Evolutionary conservation across 2,113 vertebrate species (phyloP).

Genomic region (Chascanopsetta lugubris): DNA sequence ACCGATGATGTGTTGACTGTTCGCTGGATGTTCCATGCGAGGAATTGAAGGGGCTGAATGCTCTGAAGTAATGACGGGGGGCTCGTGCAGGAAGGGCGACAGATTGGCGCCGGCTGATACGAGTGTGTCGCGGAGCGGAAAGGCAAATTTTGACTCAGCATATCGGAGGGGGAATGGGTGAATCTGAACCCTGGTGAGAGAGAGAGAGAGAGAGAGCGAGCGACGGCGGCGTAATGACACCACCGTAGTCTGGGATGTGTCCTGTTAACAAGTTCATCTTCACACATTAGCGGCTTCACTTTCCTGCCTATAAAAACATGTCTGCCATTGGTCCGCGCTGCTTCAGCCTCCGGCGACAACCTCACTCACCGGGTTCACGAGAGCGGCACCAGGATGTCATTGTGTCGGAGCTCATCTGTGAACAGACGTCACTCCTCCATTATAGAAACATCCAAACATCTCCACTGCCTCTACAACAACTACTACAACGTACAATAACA

Average conservation of each 20-base stretch:
- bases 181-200: constrained; percentile 32
- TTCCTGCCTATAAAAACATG: constrained; percentile 7
- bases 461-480: constrained; percentile 15
- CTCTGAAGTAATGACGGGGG: constrained; percentile 54
- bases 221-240: constrained; percentile 9
- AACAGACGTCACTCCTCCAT: not conserved
- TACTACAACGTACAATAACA: not conserved
- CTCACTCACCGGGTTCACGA: not conserved
- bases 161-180: constrained; percentile 21
- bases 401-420: not conserved
- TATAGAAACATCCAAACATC: not conserved
- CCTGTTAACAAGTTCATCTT: constrained; percentile 20
- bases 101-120: constrained; percentile 66
- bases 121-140: constrained; percentile 52
- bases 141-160: constrained; percentile 63
- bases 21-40: constrained; percentile 30
- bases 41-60: constrained; percentile 53
- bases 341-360: not conserved
- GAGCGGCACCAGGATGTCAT: not conserved
- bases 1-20: constrained; percentile 52
- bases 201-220: no score
- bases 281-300: not conserved
- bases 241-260: not conserved
- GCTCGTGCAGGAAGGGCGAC: constrained; percentile 11
- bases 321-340: not conserved